Evolutionary conservation across 1,140 invertebrate genomes (phyloP), one percentile per base, ranked within the genome.

Genomic region (Temnothorax longispinosus): DNA sequence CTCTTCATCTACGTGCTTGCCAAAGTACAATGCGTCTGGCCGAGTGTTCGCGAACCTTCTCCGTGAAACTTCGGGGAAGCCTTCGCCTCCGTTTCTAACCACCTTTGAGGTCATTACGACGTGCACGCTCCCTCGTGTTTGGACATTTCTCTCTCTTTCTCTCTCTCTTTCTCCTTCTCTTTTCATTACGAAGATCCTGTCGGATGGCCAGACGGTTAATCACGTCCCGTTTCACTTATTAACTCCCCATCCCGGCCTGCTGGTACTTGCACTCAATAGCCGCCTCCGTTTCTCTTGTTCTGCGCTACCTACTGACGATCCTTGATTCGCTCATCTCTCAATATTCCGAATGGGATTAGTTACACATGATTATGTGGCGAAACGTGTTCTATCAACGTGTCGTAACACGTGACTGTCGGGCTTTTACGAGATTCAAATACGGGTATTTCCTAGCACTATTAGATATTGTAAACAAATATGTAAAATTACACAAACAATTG

Each of bases 221-320:
- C 87, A 84, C 81, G 77, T 77, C 86, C 78, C 78, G 69, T 90
- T 88, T 91, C 78, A 88, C 89, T 90, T 88, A 88, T 71, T 60
- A 81, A 88, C 52, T 67, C 15, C 47, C 38, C 15, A 21, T 71
- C 13, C 15, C 15, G 3, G 38, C 10, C 38, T n/a, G 1, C 13
- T 60, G 3, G 35, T 65, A 62, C 27, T 60, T 56, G 27, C 56
- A 65, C 7, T 32, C 54, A 32, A 32, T 44, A 18, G 15, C 10
- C 76, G 21, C 11, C 41, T 76, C 44, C 67, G 44, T 56, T 47
- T 64, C 32, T 41, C 60, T 78, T 67, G 47, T 77, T 60, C 7
- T 78, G 44, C 54, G 32, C 60, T 75, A 72, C 38, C 38, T 27
- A 27, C 18, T 54, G n/a, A 52, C 27, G 35, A 38, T 50, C 13